Base-by-base conservation (phyloP, 2,888 invertebrate genomes). In the Nomada ferruginata region DNA sequence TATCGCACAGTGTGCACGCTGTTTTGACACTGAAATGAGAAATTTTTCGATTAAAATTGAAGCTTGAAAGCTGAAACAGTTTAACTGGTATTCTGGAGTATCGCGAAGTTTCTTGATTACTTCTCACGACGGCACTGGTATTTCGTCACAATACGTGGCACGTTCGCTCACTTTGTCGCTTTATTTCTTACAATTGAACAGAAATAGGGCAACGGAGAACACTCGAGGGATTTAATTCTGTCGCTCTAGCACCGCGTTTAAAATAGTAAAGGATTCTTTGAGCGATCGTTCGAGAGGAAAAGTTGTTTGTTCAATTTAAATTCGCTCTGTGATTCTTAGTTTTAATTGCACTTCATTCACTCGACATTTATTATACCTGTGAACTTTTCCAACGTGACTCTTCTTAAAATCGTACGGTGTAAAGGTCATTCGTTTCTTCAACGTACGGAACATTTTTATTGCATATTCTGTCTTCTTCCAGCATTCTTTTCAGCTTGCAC, bases 141-240 rank as follows among this genome's bases (percentile, higher is more conserved):
- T 81, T 80, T 70, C 80, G 70, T 61, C 75, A 65, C 75, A 52
- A 70, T 80, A 52, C 68, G 18, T 20, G 42, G 47, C 59, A 68
- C 55, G 50, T 52, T 73, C 63, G 50, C 65, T 29, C 61, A 61
- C 55, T 68, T 76, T 69, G 77, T 60, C 79, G 70, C 60, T 76
- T 73, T 70, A 76, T 74, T 86, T 80, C 71, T 59, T 59, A 52
- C 71, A 76, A 83, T 85, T 79, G 55, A 53, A 44, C 59, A 29
- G 66, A 77, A 76, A 82, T 63, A 66, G 69, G 78, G 11, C 66
- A 23, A 66, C 55, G 66, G 23, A 60, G 76, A 84, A 70, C 44
- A 70, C 72, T 80, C 44, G 80, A 42, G n/a, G 50, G 61, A 69
- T 73, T 57, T 76, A 57, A 63, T 79, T 64, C 57, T 52, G 61